phyloP scores from a whole-genome alignment of 2,888 invertebrate species.

The Pantelozetes paolii region DNA sequence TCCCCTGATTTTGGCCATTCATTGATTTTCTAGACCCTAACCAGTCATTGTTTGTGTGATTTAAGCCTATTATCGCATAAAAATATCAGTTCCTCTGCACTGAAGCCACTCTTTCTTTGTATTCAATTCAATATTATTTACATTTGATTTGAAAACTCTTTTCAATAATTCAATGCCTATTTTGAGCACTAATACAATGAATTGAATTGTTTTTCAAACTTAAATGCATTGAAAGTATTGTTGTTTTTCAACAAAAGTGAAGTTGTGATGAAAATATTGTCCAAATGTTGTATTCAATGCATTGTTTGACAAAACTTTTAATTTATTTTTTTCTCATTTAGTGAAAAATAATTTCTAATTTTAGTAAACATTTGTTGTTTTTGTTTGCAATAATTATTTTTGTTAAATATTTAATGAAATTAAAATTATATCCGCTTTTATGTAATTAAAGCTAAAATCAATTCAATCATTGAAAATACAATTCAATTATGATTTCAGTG shows the following conservation, averaged over 20 bases:
- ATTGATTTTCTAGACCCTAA: constrained; percentile 7
- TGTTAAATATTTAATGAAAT: no score
- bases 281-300: no score
- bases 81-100: not conserved
- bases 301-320: no score
- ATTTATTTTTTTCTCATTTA: no score
- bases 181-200: not conserved
- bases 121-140: not conserved
- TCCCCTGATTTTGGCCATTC: constrained; percentile 19
- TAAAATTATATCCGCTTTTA: no score
- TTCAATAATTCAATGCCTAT: not conserved
- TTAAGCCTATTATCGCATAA: constrained; percentile 21
- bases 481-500: not conserved
- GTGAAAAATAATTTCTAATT: no score
- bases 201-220: no score
- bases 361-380: no score
- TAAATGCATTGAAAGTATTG: no score
- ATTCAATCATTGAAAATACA: not conserved
- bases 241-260: no score
- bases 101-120: not conserved
- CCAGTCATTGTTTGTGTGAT: constrained; percentile 20
- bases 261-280: no score
- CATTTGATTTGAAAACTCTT: not conserved
- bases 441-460: not conserved
- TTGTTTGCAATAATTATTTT: no score